Percentiles rank a stretch among this genome's conserved stretches.
These are phyloP conservation scores for Thymelicus lineola DNA, from an alignment of 2,888 invertebrate genomes.

Conservation along the genomic window DNA sequence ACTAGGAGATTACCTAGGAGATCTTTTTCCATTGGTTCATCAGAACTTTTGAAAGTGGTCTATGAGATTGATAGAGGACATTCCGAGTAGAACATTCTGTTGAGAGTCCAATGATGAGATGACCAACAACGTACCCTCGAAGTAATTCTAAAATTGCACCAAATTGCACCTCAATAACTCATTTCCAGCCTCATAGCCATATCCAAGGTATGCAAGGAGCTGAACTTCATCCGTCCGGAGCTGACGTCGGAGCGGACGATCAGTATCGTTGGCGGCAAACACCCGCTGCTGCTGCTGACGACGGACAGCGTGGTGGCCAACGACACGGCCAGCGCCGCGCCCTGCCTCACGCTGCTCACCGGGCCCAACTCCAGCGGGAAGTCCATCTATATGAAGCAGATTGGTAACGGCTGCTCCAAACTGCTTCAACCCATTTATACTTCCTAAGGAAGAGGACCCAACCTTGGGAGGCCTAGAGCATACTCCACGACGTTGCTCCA, in stretches of 20 bases:
- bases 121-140: too few relatives aligned
- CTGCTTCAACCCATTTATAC: not conserved
- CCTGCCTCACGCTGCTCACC: constrained; percentile 91
- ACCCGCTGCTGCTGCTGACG: constrained; percentile 90
- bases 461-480: too few relatives aligned
- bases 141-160: too few relatives aligned
- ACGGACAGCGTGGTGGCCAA: constrained; percentile 90
- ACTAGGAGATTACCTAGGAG: too few relatives aligned
- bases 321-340: constrained; percentile 86
- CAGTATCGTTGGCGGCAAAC: constrained; percentile 88
- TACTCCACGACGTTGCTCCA: too few relatives aligned
- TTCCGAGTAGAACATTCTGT: too few relatives aligned
- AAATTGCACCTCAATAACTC: too few relatives aligned
- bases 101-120: too few relatives aligned
- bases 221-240: constrained; percentile 87
- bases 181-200: constrained; percentile 87
- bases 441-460: too few relatives aligned
- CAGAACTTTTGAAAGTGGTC: too few relatives aligned
- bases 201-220: constrained; percentile 87
- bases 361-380: constrained; percentile 97
- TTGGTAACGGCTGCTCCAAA: constrained; percentile 58
- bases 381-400: constrained; percentile 95
- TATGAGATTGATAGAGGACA: too few relatives aligned
- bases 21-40: too few relatives aligned
- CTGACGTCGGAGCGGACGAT: constrained; percentile 85